These are phyloP conservation scores for Phainopepla nitens DNA, from an alignment of 2,113 vertebrate species.

Conservation along the genomic window DNA sequence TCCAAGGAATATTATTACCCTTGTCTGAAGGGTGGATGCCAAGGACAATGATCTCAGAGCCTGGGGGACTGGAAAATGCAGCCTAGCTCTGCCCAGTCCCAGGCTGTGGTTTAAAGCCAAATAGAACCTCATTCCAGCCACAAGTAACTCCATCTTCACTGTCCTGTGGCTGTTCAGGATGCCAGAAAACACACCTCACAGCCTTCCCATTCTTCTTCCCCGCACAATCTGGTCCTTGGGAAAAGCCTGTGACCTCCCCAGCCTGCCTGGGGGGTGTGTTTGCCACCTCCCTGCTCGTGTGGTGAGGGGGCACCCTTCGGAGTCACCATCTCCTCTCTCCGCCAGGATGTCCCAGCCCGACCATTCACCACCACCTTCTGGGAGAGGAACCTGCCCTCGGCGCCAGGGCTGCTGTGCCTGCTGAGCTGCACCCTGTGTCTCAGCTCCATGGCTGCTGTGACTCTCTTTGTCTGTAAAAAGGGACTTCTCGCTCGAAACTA, in stretches of 20 bases:
- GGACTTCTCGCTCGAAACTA: conserved; percentile 66
- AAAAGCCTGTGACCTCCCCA: not conserved
- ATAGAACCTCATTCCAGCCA: not conserved
- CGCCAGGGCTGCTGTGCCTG: conserved; percentile 79
- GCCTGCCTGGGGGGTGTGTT: accelerated
- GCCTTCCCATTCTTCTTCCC: not conserved
- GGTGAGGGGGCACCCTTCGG: accelerated
- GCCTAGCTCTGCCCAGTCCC: not conserved
- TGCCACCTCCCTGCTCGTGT: accelerated
- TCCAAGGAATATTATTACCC: not conserved
- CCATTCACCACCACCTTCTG: conserved; percentile 83
- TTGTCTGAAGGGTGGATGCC: not conserved
- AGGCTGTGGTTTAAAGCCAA: not conserved
- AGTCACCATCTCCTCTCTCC: conserved; percentile 8
- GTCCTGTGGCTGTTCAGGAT: not conserved
- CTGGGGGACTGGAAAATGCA: not conserved
- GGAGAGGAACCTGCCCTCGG: conserved; percentile 88
- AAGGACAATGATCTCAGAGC: not conserved
- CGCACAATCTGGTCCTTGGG: accelerated
- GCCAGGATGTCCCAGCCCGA: conserved; percentile 82
- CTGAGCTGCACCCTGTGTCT: conserved; percentile 74
- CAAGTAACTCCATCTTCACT: not conserved
- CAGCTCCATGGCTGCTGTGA: conserved; percentile 62
- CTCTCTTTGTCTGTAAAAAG: conserved; percentile 76
- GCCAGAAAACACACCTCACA: not conserved